Base-by-base conservation (phyloP, 2,888 invertebrate genomes). In the Caenorhabditis sp. region DNA sequence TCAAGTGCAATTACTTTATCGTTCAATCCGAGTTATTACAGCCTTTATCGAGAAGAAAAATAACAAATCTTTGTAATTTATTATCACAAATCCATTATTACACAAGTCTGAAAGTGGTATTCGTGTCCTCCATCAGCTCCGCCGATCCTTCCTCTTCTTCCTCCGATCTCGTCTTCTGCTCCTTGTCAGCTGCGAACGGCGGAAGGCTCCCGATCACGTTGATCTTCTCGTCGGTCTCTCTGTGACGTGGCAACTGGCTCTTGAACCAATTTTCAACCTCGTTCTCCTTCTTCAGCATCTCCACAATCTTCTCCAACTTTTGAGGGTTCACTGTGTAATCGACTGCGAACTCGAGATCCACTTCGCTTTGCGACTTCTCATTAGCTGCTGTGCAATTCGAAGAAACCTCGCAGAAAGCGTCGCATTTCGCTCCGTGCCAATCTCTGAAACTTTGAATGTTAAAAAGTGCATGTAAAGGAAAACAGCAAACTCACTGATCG, bases 221-320 rank as follows among this genome's bases (percentile, higher is more conserved):
- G 30, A 48, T 48, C 48, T 48, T 48, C 17, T 48, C 48, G n/a
- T 26, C 30, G 6, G 11, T 9, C 6, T 24, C 24, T 8, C 27
- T 9, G 24, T 15, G 15, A 2, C n/a, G 26, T 15, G 15, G 26
- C 17, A 2, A 5, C 2, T 15, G 43, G 22, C 43, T 48, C 30
- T 26, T 17, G 20, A 70, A 59, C 1, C 43, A 17, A 22, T 70
- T 70, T 1, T 35, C 15, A 24, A 53, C 22, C 35, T 59, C 59
- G 15, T 70, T 53, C 20, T 70, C 59, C 15, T 70, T 59, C 45
- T 59, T 70, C 45, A 70, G 20, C 59, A 59, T 70, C 5, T n/a
- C 20, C 17, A 70, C 35, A 26, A 70, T 52, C 6, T 15, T 37
- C 15, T 70, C 27, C 35, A 53, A 1, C 22, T 59, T 59, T 5